These are phyloP conservation scores for Orchesellides sinensis DNA, from an alignment of 2,888 invertebrate genomes.

Conservation along the genomic window DNA sequence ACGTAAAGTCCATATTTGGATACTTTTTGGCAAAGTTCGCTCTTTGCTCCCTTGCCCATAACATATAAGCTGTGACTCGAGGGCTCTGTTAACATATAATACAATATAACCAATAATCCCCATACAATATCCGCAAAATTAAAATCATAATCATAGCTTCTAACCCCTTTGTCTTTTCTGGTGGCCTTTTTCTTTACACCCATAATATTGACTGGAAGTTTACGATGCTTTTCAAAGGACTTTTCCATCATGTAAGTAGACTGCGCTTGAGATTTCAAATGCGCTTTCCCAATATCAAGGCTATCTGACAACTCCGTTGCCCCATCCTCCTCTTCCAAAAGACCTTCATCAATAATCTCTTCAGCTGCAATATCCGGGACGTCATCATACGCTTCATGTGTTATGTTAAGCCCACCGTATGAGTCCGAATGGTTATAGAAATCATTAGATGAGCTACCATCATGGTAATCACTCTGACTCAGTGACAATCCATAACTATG, in stretches of 20 bases:
- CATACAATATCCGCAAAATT: constrained; percentile 9
- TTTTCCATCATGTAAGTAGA: constrained; percentile 88
- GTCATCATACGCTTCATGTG: constrained; percentile 56
- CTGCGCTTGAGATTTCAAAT: constrained; percentile 75
- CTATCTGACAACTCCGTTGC: constrained; percentile 60
- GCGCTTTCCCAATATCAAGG: constrained; percentile 29
- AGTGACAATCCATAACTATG: background rate
- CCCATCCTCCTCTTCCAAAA: constrained; percentile 72
- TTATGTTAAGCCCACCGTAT: background rate
- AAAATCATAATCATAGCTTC: constrained; percentile 73
- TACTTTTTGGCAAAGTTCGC: constrained; percentile 84
- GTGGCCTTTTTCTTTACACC: constrained; percentile 84
- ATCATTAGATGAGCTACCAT: background rate
- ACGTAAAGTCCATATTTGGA: constrained; percentile 83
- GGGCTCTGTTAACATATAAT: constrained; percentile 79
- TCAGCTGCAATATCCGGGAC: constrained; percentile 70
- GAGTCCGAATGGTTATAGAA: background rate
- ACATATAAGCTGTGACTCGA: constrained; percentile 91
- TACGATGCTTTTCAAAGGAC: constrained; percentile 82
- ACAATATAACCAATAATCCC: constrained; percentile 5
- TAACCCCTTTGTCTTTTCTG: constrained; percentile 86
- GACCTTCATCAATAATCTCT: constrained; percentile 70
- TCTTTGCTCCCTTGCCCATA: constrained; percentile 90
- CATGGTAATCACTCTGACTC: background rate
- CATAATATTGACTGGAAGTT: constrained; percentile 21